phyloP scores from a whole-genome alignment of 2,888 invertebrate genomes.

The Cyclophora punctaria region DNA sequence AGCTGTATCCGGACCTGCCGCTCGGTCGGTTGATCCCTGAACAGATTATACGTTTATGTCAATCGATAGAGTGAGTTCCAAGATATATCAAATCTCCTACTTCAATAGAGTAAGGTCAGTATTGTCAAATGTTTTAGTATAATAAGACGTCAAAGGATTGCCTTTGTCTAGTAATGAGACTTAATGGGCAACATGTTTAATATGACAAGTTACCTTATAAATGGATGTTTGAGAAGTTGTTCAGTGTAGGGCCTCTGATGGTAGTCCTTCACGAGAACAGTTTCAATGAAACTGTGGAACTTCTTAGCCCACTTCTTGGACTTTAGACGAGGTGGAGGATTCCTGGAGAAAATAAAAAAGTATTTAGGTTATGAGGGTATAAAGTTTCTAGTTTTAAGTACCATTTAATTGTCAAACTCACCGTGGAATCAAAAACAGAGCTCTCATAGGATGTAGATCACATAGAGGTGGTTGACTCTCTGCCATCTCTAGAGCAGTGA shows the following conservation, averaged over 20 bases:
- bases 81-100: too few species aligned
- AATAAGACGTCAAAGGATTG: too few species aligned
- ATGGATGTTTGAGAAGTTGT: conserved; percentile 96
- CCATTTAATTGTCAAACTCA: conserved; percentile 10
- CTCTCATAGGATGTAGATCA: conserved; percentile 99
- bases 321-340: conserved; percentile 97
- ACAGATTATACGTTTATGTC: too few species aligned
- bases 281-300: conserved; percentile 98
- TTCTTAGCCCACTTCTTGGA: conserved; percentile 99
- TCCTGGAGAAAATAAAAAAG: conserved; percentile 66
- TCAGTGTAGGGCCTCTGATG: conserved; percentile 99
- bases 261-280: conserved; percentile 98
- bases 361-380: too few species aligned
- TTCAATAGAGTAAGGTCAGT: too few species aligned
- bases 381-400: background rate
- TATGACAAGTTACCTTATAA: conserved; percentile 78
- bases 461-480: conserved; percentile 99
- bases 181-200: too few species aligned
- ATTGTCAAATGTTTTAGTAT: too few species aligned
- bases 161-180: too few species aligned
- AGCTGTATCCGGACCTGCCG: conserved; percentile 98
- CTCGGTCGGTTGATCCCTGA: conserved; percentile 97
- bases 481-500: conserved; percentile 99
- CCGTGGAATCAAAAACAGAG: conserved; percentile 96
- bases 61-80: background rate